phyloP scores from a whole-genome alignment of 2,797 vertebrate species.

The Manis pentadactyla region DNA sequence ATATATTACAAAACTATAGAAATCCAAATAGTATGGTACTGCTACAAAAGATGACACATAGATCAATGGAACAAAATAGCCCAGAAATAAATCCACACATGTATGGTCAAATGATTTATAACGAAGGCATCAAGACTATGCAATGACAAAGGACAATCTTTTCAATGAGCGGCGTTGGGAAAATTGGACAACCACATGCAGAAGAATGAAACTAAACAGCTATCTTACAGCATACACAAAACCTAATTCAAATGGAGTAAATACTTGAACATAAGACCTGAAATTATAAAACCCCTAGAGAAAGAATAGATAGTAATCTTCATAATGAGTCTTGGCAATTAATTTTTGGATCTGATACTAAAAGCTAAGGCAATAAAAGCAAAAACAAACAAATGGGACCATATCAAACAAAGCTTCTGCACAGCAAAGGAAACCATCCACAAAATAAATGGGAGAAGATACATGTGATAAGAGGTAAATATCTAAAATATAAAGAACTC shows the following conservation, averaged over 20 bases:
- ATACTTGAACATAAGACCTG: background rate
- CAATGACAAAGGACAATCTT: background rate
- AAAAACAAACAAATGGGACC: background rate
- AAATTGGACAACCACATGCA: background rate
- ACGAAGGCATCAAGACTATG: background rate
- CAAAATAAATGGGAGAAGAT: background rate
- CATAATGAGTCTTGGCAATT: background rate
- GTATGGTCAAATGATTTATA: background rate
- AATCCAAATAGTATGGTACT: background rate
- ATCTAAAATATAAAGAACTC: background rate
- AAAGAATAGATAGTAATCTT: background rate
- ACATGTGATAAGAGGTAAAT: background rate
- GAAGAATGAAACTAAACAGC: background rate
- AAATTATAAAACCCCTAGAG: background rate
- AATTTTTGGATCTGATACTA: background rate
- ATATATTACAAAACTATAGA: background rate
- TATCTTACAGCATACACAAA: background rate
- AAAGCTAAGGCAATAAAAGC: background rate
- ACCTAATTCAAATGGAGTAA: background rate
- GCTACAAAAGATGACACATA: background rate
- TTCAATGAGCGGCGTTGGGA: background rate
- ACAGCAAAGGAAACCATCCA: background rate
- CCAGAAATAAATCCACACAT: background rate
- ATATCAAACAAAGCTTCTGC: background rate
- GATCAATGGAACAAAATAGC: background rate